Evolutionary conservation across 2,888 invertebrate genomes (phyloP).

Genomic region (Apodemia mormo): DNA sequence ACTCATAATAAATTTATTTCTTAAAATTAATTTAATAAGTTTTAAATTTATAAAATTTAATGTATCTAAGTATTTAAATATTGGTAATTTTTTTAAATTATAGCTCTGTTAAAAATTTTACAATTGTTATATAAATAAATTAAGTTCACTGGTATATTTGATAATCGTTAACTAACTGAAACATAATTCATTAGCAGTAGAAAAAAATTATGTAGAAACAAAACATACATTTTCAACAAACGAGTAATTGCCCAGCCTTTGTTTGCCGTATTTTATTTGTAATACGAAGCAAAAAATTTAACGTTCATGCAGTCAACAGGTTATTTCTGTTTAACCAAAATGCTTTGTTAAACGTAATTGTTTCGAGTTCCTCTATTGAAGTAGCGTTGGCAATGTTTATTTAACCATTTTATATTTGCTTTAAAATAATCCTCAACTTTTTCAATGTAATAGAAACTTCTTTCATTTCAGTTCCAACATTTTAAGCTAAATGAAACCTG

Average conservation of each 20-base stretch:
- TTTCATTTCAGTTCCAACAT: neutral
- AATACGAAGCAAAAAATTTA: constrained; percentile 17
- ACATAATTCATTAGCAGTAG: neutral
- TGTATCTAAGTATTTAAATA: too few species aligned
- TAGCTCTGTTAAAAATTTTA: too few species aligned
- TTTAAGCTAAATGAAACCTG: constrained; percentile 8
- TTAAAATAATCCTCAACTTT: constrained; percentile 1
- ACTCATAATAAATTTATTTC: too few species aligned
- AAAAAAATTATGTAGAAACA: neutral
- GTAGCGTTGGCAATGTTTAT: constrained; percentile 14
- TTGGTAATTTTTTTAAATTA: too few species aligned
- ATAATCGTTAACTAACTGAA: neutral
- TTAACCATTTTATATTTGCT: constrained; percentile 15
- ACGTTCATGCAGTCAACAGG: constrained; percentile 10
- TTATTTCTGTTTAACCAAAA: constrained; percentile 13
- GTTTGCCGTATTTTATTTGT: constrained; percentile 16
- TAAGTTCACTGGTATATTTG: neutral
- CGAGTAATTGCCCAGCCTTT: constrained; percentile 12
- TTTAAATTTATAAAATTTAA: too few species aligned
- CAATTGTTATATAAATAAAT: too few species aligned
- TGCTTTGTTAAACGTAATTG: constrained; percentile 19
- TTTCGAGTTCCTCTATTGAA: constrained; percentile 17
- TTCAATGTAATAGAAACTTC: neutral
- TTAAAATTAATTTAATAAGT: too few species aligned
- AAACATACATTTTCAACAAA: constrained; percentile 13